Evolutionary conservation across 2,113 vertebrate species (phyloP).

Genomic region (Dicerorhinus sumatrensis): DNA sequence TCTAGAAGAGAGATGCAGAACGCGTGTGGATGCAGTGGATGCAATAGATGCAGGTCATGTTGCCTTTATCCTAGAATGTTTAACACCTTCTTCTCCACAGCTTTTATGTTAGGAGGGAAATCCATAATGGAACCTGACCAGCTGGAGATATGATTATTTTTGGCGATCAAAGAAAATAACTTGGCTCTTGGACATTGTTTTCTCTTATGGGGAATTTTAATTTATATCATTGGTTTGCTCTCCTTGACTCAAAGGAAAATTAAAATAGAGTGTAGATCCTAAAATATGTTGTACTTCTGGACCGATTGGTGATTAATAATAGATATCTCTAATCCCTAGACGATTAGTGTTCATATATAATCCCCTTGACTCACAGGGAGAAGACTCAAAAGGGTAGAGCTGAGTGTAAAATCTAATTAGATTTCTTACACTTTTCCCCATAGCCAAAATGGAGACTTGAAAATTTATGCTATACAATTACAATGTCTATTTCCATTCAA

Average conservation of each 20-base stretch:
- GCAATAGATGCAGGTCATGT: no score
- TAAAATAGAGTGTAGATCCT: not conserved
- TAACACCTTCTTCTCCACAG: not conserved
- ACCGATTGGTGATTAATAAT: not conserved
- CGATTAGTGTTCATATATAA: not conserved
- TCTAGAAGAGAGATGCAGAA: not conserved
- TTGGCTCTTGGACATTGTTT: conserved; percentile 37
- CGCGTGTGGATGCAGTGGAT: no score
- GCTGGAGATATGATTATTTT: conserved; percentile 15
- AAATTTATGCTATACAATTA: not conserved
- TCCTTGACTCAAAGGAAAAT: not conserved
- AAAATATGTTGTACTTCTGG: not conserved
- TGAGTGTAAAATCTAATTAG: not conserved
- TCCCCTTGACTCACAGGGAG: not conserved
- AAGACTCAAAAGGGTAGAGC: conserved; percentile 32
- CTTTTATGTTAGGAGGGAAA: not conserved
- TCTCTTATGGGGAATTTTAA: conserved; percentile 49
- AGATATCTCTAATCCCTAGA: not conserved
- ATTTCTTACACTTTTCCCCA: not conserved
- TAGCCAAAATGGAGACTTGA: conserved; percentile 13
- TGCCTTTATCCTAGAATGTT: not conserved
- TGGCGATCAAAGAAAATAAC: conserved; percentile 20
- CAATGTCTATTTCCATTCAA: conserved; percentile 1
- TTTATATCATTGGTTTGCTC: not conserved
- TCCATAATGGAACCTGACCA: not conserved